Evolutionary conservation across 1,140 invertebrate genomes (phyloP), one percentile per base, ranked within the genome.

Genomic region (Ditylenchus dipsaci): DNA sequence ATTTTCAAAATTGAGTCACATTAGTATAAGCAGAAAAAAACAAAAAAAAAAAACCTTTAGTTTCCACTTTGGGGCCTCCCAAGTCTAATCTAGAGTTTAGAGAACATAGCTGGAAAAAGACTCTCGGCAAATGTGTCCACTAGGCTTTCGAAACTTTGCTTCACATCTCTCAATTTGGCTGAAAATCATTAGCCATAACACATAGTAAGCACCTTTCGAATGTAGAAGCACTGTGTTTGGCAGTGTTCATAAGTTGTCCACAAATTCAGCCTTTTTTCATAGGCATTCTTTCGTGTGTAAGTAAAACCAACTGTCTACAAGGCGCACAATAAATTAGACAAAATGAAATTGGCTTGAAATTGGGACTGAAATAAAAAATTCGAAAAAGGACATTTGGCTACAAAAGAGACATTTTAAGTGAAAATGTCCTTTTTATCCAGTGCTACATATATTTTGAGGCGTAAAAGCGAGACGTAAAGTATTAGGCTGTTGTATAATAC

Each of bases 281-380:
- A 70, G 15, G 19, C 19, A n/a, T 42, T 38, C 26, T 13, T 61
- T 70, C 68, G 9, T 61, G 59, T 3, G n/a, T 1, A 15, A 70
- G n/a, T 17, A 67, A n/a, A 15, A 75, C 21, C 15, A 70, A 26
- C 75, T 70, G 68, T 19, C 67, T 68, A 65, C n/a, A 58, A 68
- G 15, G 57, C 8, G 11, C 72, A 9, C 11, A 13, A 21, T 11
- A n/a, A 8, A 19, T 43, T 69, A 27, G 33, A 70, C 7, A 11
- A 7, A 11, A 26, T 30, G 61, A n/a, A 11, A 13, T 71, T 17
- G 13, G 13, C n/a, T n/a, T n/a, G n/a, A n/a, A n/a, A n/a, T n/a
- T n/a, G n/a, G n/a, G n/a, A n/a, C n/a, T n/a, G n/a, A n/a, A n/a
- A n/a, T n/a, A n/a, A n/a, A n/a, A n/a, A n/a, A n/a, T n/a, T n/a